Base-by-base conservation (phyloP, 2,797 vertebrate genomes). In the Alectoris magna region DNA sequence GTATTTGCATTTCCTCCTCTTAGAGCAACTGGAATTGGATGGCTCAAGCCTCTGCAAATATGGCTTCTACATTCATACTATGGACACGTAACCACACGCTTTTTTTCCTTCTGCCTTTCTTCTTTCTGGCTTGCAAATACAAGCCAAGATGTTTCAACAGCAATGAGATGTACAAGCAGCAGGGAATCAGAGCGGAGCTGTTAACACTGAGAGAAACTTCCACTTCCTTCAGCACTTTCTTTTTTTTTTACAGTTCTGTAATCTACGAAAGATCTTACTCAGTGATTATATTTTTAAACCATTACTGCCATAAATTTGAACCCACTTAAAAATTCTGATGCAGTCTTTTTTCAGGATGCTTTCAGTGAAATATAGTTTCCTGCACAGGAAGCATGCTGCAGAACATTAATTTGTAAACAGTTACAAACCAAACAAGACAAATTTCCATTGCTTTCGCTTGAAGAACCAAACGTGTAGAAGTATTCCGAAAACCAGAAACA, bases 321-420 rank as follows among this genome's bases (percentile, higher is more conserved):
- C 41, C 41, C 60, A 64, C 58, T 81, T 70, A 26, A 73, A 92
- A 76, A 15, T 31, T 70, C 70, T 58, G 51, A 81, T 23, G 10
- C 19, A 38, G 48, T 9, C n/a, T n/a, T 79, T 79, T 76, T 78
- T 53, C 63, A 89, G 79, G 48, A 95, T 71, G 67, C 64, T 91
- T 94, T 91, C 1, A 22, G 80, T 36, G 91, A 91, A 84, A 85
- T 17, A 23, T 0, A 46, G 60, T 56, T 82, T 93, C 83, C 76
- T 67, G 83, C 14, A 62, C 71, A 82, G 86, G 90, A 93, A 91
- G 48, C 17, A 36, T 3, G 23, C 60, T 60, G 75, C 16, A 67
- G 67, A 75, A 44, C 55, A 62, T 22, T 26, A 72, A 51, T 85
- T 79, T 84, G 66, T 71, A 59, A 90, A 85, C 49, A 91, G 78